Evolutionary conservation across 1,140 invertebrate genomes (phyloP).

Genomic region (Paracyclopina nana): DNA sequence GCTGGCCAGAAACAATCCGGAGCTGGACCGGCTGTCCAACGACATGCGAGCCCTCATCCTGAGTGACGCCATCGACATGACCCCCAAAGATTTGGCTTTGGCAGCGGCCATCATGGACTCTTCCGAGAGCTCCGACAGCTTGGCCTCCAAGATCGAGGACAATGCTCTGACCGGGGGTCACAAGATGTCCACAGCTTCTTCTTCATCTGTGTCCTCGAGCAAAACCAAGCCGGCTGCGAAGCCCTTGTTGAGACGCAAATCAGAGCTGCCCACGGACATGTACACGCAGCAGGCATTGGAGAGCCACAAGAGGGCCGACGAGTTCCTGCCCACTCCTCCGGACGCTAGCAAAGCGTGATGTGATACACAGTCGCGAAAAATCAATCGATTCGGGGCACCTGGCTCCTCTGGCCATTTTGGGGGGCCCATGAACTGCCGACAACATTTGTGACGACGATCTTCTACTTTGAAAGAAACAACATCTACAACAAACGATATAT

Average conservation of each 20-base stretch:
- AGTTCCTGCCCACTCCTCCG: conserved; percentile 57
- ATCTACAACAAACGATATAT: no score
- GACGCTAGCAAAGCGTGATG: conserved; percentile 42
- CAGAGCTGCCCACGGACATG: conserved; percentile 75
- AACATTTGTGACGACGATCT: no score
- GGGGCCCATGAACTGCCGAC: no score
- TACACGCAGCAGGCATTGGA: conserved; percentile 69
- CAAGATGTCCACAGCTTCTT: background rate
- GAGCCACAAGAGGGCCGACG: conserved; percentile 75
- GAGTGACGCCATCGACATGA: background rate
- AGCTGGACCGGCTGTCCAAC: conserved; percentile 22
- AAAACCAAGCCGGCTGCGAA: conserved; percentile 53
- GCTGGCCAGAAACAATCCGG: conserved; percentile 42
- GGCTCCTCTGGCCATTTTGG: no score
- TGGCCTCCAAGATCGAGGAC: background rate
- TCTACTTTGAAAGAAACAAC: no score
- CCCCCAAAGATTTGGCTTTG: background rate
- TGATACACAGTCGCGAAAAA: no score
- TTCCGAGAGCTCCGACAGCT: background rate
- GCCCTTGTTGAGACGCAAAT: conserved; percentile 73
- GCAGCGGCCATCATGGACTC: background rate
- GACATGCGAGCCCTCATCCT: conserved; percentile 15
- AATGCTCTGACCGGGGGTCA: no score
- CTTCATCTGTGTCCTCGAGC: conserved; percentile 20
- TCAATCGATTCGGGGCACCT: no score